Conservation (phyloP, 1,140 invertebrate species). For the Leptinotarsa undecemlineata region DNA sequence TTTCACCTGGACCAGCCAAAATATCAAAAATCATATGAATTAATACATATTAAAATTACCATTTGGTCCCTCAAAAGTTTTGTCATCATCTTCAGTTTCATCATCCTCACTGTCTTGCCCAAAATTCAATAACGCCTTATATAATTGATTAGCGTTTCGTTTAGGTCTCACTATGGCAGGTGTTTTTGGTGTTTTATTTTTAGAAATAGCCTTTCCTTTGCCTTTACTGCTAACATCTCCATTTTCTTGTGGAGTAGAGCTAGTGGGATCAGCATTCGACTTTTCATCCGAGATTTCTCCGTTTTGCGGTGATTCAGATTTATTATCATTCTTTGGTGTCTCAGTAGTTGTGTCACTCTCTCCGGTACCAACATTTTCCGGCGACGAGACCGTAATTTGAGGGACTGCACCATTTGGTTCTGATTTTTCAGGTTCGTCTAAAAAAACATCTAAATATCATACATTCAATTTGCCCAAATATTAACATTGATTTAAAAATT, state of each 20-base stretch:
- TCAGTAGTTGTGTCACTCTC: constrained; percentile 14
- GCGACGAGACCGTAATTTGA: constrained; percentile 30
- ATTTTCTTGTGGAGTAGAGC: constrained; percentile 29
- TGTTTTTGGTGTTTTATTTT: constrained; percentile 39
- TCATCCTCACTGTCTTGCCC: constrained; percentile 39
- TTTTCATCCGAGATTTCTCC: constrained; percentile 32
- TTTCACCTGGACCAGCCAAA: too few species aligned
- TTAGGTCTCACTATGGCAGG: constrained; percentile 37
- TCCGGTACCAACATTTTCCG: constrained; percentile 32
- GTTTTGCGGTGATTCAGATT: constrained; percentile 33
- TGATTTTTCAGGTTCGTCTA: constrained; percentile 22
- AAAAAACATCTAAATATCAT: background rate
- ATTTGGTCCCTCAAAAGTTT: constrained; percentile 49
- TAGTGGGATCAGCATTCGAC: constrained; percentile 27
- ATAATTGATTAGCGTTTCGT: constrained; percentile 45
- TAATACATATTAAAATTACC: constrained; percentile 28
- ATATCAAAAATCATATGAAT: too few species aligned
- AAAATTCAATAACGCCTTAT: constrained; percentile 45
- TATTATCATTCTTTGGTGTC: constrained; percentile 17
- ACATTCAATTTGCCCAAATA: too few species aligned
- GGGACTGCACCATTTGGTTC: constrained; percentile 34
- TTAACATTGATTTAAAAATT: too few species aligned
- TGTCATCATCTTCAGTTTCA: constrained; percentile 52
- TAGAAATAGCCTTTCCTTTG: constrained; percentile 47
- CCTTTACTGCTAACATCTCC: constrained; percentile 31